Conservation (phyloP, 2,113 vertebrate species). For the rat (Rattus norvegicus) region GRCr8 NC_086029.1:61858001-61858500, state of each 20-base stretch:
- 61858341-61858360: neutral
- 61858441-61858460: constrained; percentile 30
- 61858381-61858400: constrained; percentile 38
- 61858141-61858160: neutral
- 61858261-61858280: constrained; percentile 15
- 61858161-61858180: neutral
- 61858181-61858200: neutral
- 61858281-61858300: constrained; percentile 8
- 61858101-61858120: constrained; percentile 47
- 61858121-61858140: neutral
- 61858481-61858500: neutral
- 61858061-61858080: neutral
- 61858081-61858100: neutral
- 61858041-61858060: neutral
- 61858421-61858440: neutral
- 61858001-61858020: neutral
- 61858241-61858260: constrained; percentile 40
- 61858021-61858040: neutral
- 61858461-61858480: neutral
- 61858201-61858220: constrained; percentile 10
- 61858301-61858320: neutral
- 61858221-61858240: neutral
- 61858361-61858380: neutral
- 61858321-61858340: neutral
- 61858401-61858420: neutral